Percentiles rank a stretch among this genome's conserved stretches.
These are phyloP conservation scores for Phaethornis superciliosus DNA, from an alignment of 2,113 vertebrate genomes.

Conservation along the genomic window DNA sequence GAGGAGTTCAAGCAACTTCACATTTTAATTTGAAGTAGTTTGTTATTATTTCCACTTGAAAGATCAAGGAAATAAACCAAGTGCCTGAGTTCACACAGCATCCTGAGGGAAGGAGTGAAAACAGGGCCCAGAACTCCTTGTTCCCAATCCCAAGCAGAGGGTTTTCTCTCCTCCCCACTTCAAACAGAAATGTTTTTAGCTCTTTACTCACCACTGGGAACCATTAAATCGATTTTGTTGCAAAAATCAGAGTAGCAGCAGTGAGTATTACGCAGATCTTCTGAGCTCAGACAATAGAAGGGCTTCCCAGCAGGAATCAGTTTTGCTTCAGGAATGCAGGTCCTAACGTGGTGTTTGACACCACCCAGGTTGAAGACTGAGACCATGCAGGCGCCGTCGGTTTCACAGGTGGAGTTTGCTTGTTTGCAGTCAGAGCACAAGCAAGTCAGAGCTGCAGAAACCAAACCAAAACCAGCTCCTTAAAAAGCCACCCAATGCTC, in stretches of 20 bases:
- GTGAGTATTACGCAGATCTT: constrained; percentile 91
- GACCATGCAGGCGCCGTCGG: constrained; percentile 95
- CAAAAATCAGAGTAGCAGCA: constrained; percentile 97
- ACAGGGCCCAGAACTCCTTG: not conserved
- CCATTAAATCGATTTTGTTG: constrained; percentile 92
- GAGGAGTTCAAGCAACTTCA: not conserved
- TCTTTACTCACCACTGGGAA: constrained; percentile 85
- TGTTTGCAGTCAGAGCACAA: constrained; percentile 92
- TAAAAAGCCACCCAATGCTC: not conserved
- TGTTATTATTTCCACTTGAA: not conserved
- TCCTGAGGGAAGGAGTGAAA: not conserved
- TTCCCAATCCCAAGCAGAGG: not conserved
- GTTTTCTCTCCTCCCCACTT: not conserved
- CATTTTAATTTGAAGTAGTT: not conserved
- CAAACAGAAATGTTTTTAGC: not conserved
- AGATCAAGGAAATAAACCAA: not conserved
- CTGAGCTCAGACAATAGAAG: constrained; percentile 92
- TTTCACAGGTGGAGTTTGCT: constrained; percentile 90
- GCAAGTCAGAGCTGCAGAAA: constrained; percentile 84
- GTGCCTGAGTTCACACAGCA: not conserved
- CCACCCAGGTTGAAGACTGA: constrained; percentile 88
- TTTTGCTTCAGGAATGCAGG: constrained; percentile 86
- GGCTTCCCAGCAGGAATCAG: constrained; percentile 91
- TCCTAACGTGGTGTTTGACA: constrained; percentile 86
- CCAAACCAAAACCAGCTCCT: not conserved